These are phyloP conservation scores for Columba livia DNA, from an alignment of 2,113 vertebrate species.

Conservation along the genomic window DNA sequence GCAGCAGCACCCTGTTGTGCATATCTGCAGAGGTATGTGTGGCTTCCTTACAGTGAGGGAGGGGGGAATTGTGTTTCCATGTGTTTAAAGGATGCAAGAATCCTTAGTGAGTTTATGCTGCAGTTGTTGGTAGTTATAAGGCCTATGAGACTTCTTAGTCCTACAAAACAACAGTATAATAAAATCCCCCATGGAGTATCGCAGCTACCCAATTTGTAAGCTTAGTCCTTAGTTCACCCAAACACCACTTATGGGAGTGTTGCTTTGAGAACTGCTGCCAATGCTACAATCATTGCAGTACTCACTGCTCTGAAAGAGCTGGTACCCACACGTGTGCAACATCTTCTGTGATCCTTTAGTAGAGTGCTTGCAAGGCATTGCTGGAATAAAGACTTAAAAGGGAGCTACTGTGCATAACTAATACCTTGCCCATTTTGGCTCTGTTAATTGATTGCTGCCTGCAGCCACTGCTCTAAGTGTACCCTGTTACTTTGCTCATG, in stretches of 20 bases:
- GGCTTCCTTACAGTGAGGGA: neutral
- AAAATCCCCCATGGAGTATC: fast-evolving
- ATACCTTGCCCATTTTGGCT: neutral
- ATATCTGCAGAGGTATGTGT: neutral
- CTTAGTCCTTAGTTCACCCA: neutral
- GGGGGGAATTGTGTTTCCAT: neutral
- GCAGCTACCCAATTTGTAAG: neutral
- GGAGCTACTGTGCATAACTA: slow-evolving; percentile 26
- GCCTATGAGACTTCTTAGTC: neutral
- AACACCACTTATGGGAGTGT: neutral
- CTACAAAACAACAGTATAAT: neutral
- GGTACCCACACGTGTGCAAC: neutral
- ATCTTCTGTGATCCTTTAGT: neutral
- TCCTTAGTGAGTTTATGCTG: neutral
- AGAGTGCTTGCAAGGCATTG: neutral
- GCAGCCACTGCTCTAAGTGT: neutral
- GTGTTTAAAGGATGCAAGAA: neutral
- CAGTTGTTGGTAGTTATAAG: neutral
- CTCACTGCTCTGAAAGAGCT: neutral
- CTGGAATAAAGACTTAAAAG: slow-evolving; percentile 10
- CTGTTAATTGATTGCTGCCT: neutral
- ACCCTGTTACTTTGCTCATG: neutral
- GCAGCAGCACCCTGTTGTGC: neutral
- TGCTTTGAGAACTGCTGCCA: neutral
- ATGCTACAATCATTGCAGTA: neutral